phyloP scores from a whole-genome alignment of 2,888 invertebrate species.

The Sarcophaga subvicina region DNA sequence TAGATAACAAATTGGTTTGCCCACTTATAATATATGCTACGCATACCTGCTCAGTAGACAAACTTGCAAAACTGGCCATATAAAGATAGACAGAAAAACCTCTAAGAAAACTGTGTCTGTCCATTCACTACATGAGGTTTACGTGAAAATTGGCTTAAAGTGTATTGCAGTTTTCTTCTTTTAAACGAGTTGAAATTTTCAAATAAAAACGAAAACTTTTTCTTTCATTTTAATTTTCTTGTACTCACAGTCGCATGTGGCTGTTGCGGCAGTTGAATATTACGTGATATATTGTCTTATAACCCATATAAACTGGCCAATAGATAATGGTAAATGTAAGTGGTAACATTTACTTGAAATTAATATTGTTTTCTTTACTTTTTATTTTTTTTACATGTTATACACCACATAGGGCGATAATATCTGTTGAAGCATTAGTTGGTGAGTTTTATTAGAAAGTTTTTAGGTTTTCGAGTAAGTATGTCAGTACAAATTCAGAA shows the following conservation, averaged over 20 bases:
- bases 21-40: slow-evolving; percentile 11
- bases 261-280: slow-evolving; percentile 32
- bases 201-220: slow-evolving; percentile 6
- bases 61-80: slow-evolving; percentile 33
- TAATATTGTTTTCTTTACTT: background rate
- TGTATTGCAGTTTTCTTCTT: slow-evolving; percentile 22
- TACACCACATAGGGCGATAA: background rate
- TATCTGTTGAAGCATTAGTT: background rate
- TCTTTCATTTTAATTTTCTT: slow-evolving; percentile 18
- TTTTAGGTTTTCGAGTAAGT: no score
- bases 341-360: slow-evolving; percentile 17
- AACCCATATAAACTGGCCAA: slow-evolving; percentile 41
- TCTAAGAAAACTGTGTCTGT: background rate
- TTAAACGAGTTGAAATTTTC: slow-evolving; percentile 33
- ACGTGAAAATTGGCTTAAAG: slow-evolving; percentile 39
- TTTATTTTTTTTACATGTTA: background rate
- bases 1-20: background rate
- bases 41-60: slow-evolving; percentile 23
- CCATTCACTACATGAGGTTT: background rate
- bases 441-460: no score
- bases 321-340: slow-evolving; percentile 19
- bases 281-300: slow-evolving; percentile 57
- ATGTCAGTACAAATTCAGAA: no score
- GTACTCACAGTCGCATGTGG: slow-evolving; percentile 12
- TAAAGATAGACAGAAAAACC: slow-evolving; percentile 15